These are phyloP conservation scores for Centroberyx gerrardi DNA, from an alignment of 2,797 vertebrate species.

Conservation along the genomic window DNA sequence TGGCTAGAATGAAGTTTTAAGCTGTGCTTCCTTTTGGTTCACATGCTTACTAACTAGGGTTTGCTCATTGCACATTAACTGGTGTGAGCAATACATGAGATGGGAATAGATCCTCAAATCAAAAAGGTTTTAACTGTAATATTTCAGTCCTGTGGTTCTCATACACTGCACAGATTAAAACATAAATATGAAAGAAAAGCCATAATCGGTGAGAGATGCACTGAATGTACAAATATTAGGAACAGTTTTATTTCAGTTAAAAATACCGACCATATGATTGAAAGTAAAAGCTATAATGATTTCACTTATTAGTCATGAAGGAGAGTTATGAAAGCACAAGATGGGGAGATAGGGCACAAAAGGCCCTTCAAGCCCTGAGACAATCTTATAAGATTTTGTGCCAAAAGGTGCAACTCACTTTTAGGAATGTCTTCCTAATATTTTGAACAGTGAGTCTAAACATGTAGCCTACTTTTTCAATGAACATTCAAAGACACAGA, in stretches of 20 bases:
- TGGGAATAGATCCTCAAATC: background rate
- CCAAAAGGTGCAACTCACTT: too few species aligned
- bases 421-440: too few species aligned
- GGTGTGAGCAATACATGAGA: conserved; percentile 17
- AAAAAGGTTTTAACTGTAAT: background rate
- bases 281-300: too few species aligned
- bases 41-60: conserved; percentile 24
- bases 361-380: too few species aligned
- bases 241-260: too few species aligned
- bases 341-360: too few species aligned
- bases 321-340: too few species aligned
- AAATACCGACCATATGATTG: too few species aligned
- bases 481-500: background rate
- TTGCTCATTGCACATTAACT: conserved; percentile 10
- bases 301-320: too few species aligned
- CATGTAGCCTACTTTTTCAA: background rate
- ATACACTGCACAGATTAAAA: background rate
- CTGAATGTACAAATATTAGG: too few species aligned
- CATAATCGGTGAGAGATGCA: background rate
- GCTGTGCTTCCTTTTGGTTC: conserved; percentile 17
- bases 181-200: background rate
- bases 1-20: background rate
- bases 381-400: too few species aligned
- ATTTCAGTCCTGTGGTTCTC: background rate
- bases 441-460: background rate